Evolutionary conservation across 2,113 vertebrate species (phyloP), one percentile per base, ranked within the genome.

Genomic region (Coracopsis vasa): DNA sequence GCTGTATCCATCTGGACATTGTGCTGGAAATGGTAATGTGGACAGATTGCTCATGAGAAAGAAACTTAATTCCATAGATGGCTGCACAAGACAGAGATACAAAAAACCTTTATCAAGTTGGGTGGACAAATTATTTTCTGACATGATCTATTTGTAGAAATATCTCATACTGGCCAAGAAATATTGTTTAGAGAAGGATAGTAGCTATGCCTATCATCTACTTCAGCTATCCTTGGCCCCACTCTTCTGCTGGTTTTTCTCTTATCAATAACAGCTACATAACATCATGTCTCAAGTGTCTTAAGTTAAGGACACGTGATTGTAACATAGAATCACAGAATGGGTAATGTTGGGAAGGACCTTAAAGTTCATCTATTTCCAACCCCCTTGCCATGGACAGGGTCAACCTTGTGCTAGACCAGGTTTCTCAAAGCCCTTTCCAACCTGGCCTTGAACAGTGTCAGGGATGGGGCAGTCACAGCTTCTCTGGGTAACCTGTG

Each of bases 151-250:
- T 86, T 92, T 80, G 53, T 86, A 80, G 88, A 93, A 96, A 92
- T 27, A 58, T 80, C 19, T 90, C 35, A 8, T 74, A 74, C 33
- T 72, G 51, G 89, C 91, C 77, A 91, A 79, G 44, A 91, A 91
- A 81, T 88, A 70, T 62, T 96, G 83, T 90, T 92, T 94, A 85
- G 58, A 91, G 70, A 91, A 85, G 27, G 78, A 95, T 87, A 85
- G 58, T 69, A 85, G n/a, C 65, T 81, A 64, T 44, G 47, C 19
- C 86, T 91, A 37, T 92, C 70, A 37, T 79, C 35, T 91, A 19
- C 35, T 92, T 91, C 86, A 86, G 65, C 64, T 95, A 18, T 84
- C 44, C 83, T 91, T 89, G 91, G 93, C 91, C 47, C 10, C 13
- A 50, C 33, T 83, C 66, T 89, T 85, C 44, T 77, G 47, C 41